Evolutionary conservation across 2,113 vertebrate species (phyloP), one percentile per base, ranked within the genome.

Genomic region (Gopherus evgoodei): DNA sequence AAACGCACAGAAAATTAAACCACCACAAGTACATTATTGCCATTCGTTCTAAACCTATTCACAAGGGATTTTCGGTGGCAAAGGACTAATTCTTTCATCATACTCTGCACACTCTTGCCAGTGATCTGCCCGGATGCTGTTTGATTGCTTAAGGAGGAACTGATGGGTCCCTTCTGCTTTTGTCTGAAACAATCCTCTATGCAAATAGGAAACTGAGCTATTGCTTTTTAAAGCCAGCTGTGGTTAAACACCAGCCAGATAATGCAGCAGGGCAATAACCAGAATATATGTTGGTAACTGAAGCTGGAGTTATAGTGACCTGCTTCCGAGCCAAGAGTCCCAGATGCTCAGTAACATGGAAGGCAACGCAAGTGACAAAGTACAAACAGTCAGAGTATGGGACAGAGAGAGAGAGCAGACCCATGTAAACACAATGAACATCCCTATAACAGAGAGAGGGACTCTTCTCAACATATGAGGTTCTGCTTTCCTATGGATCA

Each of bases 41-140:
- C 2, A 6, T 79, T 83, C 89, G 59, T 94, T 50, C 89, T 93
- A 75, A 86, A 91, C 91, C 6, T 22, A 97, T 88, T 92, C 80
- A 0, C 89, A 47, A 88, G 88, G 91, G 96, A 96, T 96, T 97
- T 96, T 93, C 1, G 0, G 84, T 85, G 93, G 91, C 5, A 16
- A 95, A 96, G 65, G 65, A 96, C 94, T 96, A 97, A 97, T 96
- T 96, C 94, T 95, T 95, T 93, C 96, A 96, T 93, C 94, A 85
- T 88, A 89, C 90, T 94, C 19, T 0, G 88, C 86, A 94, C 87
- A 47, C 38, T 97, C 79, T 44, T 57, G 13, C 6, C 3, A 0
- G n/a, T 2, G 57, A 83, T 75, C 0, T 0, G 53, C 72, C 83
- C 89, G 87, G 72, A 50, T 94, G 88, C 84, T 87, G 89, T 56